These are phyloP conservation scores for Sphaeramia orbicularis DNA, from an alignment of 2,797 vertebrate species.

Conservation along the genomic window DNA sequence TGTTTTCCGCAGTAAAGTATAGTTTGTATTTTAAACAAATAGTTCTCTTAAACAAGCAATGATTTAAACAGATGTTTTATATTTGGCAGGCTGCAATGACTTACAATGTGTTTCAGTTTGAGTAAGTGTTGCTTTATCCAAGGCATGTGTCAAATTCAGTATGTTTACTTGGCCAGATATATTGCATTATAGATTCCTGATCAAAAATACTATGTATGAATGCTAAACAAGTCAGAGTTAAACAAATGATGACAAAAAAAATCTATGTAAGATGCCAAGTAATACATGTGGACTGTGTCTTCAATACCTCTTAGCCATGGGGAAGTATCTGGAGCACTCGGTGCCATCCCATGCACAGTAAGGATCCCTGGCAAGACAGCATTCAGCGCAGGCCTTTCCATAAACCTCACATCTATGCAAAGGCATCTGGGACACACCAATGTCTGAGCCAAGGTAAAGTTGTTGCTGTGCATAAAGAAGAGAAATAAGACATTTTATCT, in stretches of 20 bases:
- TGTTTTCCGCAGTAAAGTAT: conserved; percentile 27
- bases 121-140: background rate
- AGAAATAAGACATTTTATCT: conserved; percentile 4
- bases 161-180: background rate
- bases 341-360: conserved; percentile 99
- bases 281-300: conserved; percentile 11
- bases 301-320: conserved; percentile 94
- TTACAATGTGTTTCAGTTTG: background rate
- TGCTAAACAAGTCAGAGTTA: background rate
- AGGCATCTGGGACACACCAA: conserved; percentile 94
- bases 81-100: conserved; percentile 11
- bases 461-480: conserved; percentile 90
- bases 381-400: conserved; percentile 97
- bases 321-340: conserved; percentile 97
- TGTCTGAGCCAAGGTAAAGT: conserved; percentile 93
- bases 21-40: conserved; percentile 24
- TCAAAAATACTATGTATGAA: background rate
- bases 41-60: background rate
- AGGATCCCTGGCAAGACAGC: conserved; percentile 96
- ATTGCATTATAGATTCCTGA: background rate
- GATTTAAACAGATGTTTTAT: conserved; percentile 13
- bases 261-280: conserved; percentile 4
- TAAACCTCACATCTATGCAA: conserved; percentile 97
- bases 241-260: conserved; percentile 22
- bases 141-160: background rate